Conservation (phyloP, 1,140 invertebrate species). For the Rhopalosiphum padi region DNA sequence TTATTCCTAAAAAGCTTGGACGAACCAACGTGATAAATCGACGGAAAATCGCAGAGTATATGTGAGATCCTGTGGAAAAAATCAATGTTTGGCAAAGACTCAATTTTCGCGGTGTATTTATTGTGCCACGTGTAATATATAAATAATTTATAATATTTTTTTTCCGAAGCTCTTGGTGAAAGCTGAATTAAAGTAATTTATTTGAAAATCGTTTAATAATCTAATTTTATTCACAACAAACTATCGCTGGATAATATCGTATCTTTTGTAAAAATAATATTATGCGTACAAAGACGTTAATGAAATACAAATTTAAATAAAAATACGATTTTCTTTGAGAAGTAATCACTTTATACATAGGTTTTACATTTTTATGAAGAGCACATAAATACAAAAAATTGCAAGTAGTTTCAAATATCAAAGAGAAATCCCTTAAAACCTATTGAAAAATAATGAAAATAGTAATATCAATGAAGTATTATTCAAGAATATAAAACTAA, state of each 20-base stretch:
- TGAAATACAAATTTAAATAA: slow-evolving; percentile 32
- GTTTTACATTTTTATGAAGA: neutral
- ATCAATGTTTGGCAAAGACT: slow-evolving; percentile 31
- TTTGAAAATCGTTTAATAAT: slow-evolving; percentile 34
- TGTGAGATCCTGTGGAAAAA: neutral
- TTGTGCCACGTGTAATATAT: neutral
- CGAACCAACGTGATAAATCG: neutral
- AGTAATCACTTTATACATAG: neutral
- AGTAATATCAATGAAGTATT: too few species aligned
- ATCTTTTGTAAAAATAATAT: neutral
- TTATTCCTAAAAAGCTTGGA: neutral
- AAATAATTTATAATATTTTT: slow-evolving; percentile 27
- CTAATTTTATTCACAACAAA: slow-evolving; percentile 2
- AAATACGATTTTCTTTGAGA: neutral
- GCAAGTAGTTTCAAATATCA: neutral
- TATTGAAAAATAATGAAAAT: too few species aligned
- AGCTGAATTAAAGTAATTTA: slow-evolving; percentile 33
- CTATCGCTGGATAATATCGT: neutral
- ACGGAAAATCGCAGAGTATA: neutral
- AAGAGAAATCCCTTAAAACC: neutral
- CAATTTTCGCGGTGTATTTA: slow-evolving; percentile 20
- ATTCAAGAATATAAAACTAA: neutral
- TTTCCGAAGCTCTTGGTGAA: neutral
- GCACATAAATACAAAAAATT: neutral
- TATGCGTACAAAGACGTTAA: neutral